Evolutionary conservation across 2,888 invertebrate genomes (phyloP), one percentile per base, ranked within the genome.

Genomic region (Pseudococcus viburni): DNA sequence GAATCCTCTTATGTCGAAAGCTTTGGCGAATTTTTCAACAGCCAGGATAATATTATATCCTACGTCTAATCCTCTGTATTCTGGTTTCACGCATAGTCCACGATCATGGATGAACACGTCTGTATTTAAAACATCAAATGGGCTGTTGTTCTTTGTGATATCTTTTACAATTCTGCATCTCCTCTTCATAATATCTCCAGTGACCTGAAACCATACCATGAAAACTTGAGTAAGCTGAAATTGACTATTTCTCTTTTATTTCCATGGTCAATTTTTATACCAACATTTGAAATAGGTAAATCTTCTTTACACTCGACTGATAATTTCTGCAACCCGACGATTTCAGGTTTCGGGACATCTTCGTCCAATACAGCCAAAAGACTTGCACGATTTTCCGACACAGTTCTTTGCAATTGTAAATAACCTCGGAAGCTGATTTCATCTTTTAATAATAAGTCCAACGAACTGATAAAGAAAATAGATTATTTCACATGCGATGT

Each of bases 351-450:
- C 12, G 86, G 88, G 68, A 51, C 55, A 42, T 88, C 87, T n/a
- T 85, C 88, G 85, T 89, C 89, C 15, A 83, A 15, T n/a, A 89
- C 59, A 7, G 89, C 89, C 51, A 89, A 80, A 0, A 89, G 11
- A 51, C 68, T 19, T 6, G 15, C 0, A 51, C 48, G 12, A 12
- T 51, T 12, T 15, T 51, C 15, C 4, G 4, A 12, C 15, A 15
- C 12, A 0, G 4, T 12, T 11, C 15, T 9, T 51, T 51, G 48
- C 48, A 15, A 11, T 12, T 12, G 15, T 15, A 51, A 51, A 15
- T 51, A 12, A 0, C 15, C 15, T 12, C 12, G 48, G 15, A 51
- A 15, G 11, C 48, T 11, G 8, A 46, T 46, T 46, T 46, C 59
- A n/a, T 33, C 51, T 80, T 73, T 26, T 87, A 33, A 33, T 33